phyloP scores from a whole-genome alignment of 2,797 vertebrate genomes.

The Clarias pachynema region DNA sequence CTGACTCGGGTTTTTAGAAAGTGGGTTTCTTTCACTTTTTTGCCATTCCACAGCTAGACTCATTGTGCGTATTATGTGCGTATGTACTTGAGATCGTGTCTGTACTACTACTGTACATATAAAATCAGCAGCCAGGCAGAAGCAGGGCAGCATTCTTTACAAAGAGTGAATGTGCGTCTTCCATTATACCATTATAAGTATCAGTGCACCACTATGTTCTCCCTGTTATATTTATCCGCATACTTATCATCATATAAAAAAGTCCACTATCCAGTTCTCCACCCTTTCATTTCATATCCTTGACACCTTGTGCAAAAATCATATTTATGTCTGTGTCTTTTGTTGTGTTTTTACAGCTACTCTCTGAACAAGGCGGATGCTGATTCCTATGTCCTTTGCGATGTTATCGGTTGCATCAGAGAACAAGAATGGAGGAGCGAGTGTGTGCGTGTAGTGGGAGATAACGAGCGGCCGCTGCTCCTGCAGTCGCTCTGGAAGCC shows the following conservation, averaged over 20 bases:
- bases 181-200: not conserved
- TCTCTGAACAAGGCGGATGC: slow-evolving; percentile 75
- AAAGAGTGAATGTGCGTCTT: not conserved
- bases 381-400: slow-evolving; percentile 76
- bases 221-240: not conserved
- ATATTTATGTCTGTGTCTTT: not conserved
- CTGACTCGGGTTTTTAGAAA: slow-evolving; percentile 51
- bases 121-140: not conserved
- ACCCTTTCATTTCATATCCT: not conserved
- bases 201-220: not conserved
- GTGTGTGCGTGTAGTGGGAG: slow-evolving; percentile 76
- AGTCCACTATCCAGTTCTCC: not conserved
- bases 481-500: slow-evolving; percentile 85
- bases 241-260: not conserved
- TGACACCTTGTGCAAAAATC: not conserved
- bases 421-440: slow-evolving; percentile 74
- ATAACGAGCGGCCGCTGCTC: slow-evolving; percentile 81
- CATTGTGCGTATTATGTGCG: slow-evolving; percentile 33
- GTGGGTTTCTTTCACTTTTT: slow-evolving; percentile 56
- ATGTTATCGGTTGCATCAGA: slow-evolving; percentile 75
- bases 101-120: slow-evolving; percentile 2
- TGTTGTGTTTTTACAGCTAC: slow-evolving; percentile 66
- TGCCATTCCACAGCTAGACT: slow-evolving; percentile 49
- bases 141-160: not conserved
- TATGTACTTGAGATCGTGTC: slow-evolving; percentile 55